Base-by-base conservation (phyloP, 2,888 invertebrate species). In the Laspeyria flexula region DNA sequence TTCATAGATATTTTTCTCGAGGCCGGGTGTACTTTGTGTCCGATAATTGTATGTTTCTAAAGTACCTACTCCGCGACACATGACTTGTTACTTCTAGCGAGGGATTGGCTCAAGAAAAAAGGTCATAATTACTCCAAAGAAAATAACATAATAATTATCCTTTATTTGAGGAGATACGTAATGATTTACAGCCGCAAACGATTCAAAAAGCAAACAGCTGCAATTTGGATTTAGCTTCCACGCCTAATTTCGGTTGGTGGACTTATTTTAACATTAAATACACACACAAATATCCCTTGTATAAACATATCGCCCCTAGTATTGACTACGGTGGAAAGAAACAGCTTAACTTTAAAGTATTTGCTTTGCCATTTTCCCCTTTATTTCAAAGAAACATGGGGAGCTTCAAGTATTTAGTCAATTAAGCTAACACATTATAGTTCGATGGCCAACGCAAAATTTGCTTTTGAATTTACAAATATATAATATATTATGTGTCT, bases 191-290 rank as follows among this genome's bases (percentile, higher is more conserved):
- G 54, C 52, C 57, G 52, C 70, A 60, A 65, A 56, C 65, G 47
- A 51, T 48, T 65, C 59, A 43, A 65, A 73, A 78, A 81, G 72
- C 79, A 80, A 88, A 85, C 90, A 90, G 89, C 90, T 90, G 90
- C 88, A 82, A 83, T 88, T 87, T 84, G 83, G 86, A 87, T 86
- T 90, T 88, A 88, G 81, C 79, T 80, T 89, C 86, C 85, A 85
- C 86, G 88, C 90, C 88, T 90, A 89, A 91, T 89, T 90, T 90
- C 83, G 85, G 86, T 87, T 80, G 83, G 87, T 80, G 86, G 88
- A 88, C 89, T 90, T 90, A 90, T 88, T 91, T 88, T 86, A 91
- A 90, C 90, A 90, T 88, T 89, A 87, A 90, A 90, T 89, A 89
- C 86, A 90, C 88, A 72, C 74, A 77, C 85, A 88, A 84, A 88